Conservation (phyloP, 2,888 invertebrate genomes). For the Melieria omissa region DNA sequence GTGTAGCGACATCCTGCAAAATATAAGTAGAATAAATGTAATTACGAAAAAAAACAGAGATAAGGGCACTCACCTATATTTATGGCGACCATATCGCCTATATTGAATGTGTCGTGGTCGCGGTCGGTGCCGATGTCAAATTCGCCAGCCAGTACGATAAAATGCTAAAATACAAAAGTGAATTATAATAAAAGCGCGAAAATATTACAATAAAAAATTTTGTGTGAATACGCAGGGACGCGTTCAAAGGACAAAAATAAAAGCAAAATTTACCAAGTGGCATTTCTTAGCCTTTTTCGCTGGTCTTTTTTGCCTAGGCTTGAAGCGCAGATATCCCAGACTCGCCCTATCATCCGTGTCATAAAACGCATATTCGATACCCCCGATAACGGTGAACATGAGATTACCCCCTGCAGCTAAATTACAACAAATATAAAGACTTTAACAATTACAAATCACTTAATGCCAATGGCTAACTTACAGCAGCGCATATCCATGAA, state of each 20-base stretch:
- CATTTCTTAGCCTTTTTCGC: slow-evolving; percentile 48
- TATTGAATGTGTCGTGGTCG: slow-evolving; percentile 33
- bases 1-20: slow-evolving; percentile 45
- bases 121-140: slow-evolving; percentile 47
- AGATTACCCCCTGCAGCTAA: slow-evolving; percentile 43
- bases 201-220: background rate
- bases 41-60: background rate
- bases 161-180: slow-evolving; percentile 42
- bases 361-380: slow-evolving; percentile 54
- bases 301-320: slow-evolving; percentile 49
- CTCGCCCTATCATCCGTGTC: slow-evolving; percentile 42
- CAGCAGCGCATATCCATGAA: slow-evolving; percentile 41
- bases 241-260: slow-evolving; percentile 11
- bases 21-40: background rate
- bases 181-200: background rate
- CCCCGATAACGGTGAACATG: slow-evolving; percentile 45
- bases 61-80: slow-evolving; percentile 44
- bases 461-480: slow-evolving; percentile 37
- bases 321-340: slow-evolving; percentile 51
- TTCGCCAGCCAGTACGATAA: slow-evolving; percentile 48
- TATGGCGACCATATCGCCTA: slow-evolving; percentile 52
- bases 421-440: background rate
- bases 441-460: background rate
- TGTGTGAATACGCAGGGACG: background rate
- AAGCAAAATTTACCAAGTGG: slow-evolving; percentile 44